Evolutionary conservation across 2,888 invertebrate genomes (phyloP).

Genomic region (Blastobasis lacticolella): DNA sequence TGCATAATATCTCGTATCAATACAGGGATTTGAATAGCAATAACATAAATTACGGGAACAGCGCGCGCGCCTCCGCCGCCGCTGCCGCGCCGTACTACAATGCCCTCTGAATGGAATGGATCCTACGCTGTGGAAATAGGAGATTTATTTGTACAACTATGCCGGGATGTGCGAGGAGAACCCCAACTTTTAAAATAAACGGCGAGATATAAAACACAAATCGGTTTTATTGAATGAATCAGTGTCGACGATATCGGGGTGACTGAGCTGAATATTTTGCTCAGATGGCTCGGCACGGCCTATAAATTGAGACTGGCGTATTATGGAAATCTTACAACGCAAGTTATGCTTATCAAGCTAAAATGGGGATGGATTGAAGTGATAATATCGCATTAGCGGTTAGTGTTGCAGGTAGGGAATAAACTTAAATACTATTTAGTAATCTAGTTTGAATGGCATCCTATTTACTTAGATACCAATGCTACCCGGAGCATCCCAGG

Average conservation of each 20-base stretch:
- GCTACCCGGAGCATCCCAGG: background rate
- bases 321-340: background rate
- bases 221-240: constrained; percentile 19
- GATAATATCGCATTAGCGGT: too few relatives aligned
- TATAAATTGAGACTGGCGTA: background rate
- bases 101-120: constrained; percentile 7
- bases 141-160: constrained; percentile 2
- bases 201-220: constrained; percentile 16
- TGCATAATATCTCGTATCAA: constrained; percentile 17
- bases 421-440: too few relatives aligned
- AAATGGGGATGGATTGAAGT: too few relatives aligned
- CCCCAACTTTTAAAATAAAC: constrained; percentile 12
- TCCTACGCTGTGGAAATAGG: constrained; percentile 6
- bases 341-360: background rate
- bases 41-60: constrained; percentile 11
- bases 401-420: too few relatives aligned
- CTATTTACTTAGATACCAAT: too few relatives aligned
- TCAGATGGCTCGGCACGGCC: background rate
- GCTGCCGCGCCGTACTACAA: background rate
- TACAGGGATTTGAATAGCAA: constrained; percentile 17
- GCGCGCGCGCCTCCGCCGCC: background rate
- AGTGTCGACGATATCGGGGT: constrained; percentile 3
- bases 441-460: too few relatives aligned
- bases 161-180: background rate
- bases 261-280: constrained; percentile 2